Percentiles rank a stretch among this genome's conserved stretches.
These are phyloP conservation scores for Eufriesea mexicana DNA, from an alignment of 1,140 invertebrate genomes.

Conservation along the genomic window DNA sequence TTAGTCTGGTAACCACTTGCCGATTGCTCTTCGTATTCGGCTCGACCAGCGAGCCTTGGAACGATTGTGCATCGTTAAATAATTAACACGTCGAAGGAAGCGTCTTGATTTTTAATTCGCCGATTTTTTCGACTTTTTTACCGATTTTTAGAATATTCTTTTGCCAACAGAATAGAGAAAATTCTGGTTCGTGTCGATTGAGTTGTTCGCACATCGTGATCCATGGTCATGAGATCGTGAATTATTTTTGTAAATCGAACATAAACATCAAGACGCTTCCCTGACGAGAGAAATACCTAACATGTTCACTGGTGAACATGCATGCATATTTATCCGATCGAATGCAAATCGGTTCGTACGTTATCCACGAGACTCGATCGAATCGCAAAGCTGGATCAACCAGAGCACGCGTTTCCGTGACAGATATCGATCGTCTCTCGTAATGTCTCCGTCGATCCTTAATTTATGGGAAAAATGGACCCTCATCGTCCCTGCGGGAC, in stretches of 20 bases:
- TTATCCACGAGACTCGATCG: slow-evolving; percentile 70
- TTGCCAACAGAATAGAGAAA: neutral
- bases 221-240: neutral
- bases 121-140: neutral
- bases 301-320: slow-evolving; percentile 9
- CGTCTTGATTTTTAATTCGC: neutral
- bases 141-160: neutral
- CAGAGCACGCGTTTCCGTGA: slow-evolving; percentile 65
- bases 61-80: slow-evolving; percentile 53
- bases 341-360: slow-evolving; percentile 14
- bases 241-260: neutral
- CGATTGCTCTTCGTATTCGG: slow-evolving; percentile 33
- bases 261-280: neutral
- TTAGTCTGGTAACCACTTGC: slow-evolving; percentile 39
- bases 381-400: slow-evolving; percentile 78
- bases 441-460: slow-evolving; percentile 21
- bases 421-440: slow-evolving; percentile 75
- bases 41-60: slow-evolving; percentile 74
- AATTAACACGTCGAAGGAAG: slow-evolving; percentile 43
- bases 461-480: slow-evolving; percentile 75
- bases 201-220: neutral
- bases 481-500: slow-evolving; percentile 60
- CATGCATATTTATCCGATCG: neutral
- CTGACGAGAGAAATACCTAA: slow-evolving; percentile 35
- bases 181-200: no score